Evolutionary conservation across 2,797 vertebrate species (phyloP).

Genomic region (Alosa sapidissima): DNA sequence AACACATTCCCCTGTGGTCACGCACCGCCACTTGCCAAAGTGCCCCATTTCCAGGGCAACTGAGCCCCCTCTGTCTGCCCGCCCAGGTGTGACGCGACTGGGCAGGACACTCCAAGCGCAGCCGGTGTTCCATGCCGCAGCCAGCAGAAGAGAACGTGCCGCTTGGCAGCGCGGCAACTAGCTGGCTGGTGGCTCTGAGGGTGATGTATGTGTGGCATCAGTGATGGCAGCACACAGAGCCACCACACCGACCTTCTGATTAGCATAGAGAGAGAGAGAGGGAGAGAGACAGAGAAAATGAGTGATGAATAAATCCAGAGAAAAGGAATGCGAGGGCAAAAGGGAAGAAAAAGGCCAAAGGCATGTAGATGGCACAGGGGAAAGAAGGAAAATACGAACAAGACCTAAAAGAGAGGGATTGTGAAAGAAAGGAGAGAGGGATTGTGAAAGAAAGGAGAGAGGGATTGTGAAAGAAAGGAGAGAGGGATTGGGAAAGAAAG

Average conservation of each 20-base stretch:
- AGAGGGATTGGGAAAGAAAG: background rate
- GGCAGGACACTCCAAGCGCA: slow-evolving; percentile 46
- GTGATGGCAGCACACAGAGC: slow-evolving; percentile 65
- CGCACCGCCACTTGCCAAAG: slow-evolving; percentile 46
- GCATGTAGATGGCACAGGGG: background rate
- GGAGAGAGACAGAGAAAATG: background rate
- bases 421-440: background rate
- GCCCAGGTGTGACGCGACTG: slow-evolving; percentile 57
- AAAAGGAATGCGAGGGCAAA: background rate
- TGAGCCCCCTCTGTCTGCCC: slow-evolving; percentile 47
- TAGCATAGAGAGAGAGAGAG: slow-evolving; percentile 59
- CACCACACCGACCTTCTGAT: slow-evolving; percentile 68
- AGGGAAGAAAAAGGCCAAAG: background rate
- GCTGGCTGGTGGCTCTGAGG: background rate
- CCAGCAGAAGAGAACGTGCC: slow-evolving; percentile 50
- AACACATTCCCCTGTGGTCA: slow-evolving; percentile 49
- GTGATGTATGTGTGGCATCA: slow-evolving; percentile 68
- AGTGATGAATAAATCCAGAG: background rate
- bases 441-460: background rate
- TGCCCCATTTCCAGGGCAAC: slow-evolving; percentile 54
- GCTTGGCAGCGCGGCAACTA: slow-evolving; percentile 57
- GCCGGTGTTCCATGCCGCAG: slow-evolving; percentile 54
- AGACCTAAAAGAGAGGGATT: background rate
- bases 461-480: background rate
- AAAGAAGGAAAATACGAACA: too few species aligned